Conservation (phyloP, 92 coral and sea anemone genomes). For the Hydrozoanthus gracilis region DNA sequence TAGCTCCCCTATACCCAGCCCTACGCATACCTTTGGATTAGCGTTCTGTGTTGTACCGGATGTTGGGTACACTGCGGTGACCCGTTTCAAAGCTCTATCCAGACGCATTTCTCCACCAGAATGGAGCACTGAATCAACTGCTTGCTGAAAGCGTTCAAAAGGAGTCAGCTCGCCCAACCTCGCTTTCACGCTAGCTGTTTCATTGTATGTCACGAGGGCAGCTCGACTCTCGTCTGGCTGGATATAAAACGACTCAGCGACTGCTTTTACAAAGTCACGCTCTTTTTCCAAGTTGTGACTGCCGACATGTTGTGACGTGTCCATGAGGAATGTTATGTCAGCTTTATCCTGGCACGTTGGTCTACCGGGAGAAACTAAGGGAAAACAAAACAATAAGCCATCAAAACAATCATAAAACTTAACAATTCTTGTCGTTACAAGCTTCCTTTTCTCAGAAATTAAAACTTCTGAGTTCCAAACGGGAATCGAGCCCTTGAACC, state of each 20-base stretch:
- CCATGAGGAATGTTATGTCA: conserved; percentile 26
- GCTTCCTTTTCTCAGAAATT: too few relatives aligned
- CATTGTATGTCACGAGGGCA: conserved; percentile 34
- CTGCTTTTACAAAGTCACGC: conserved; percentile 37
- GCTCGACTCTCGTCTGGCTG: conserved; percentile 36
- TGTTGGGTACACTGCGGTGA: background rate
- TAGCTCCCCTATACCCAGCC: background rate
- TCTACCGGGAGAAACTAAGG: conserved; percentile 23
- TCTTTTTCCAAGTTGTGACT: background rate
- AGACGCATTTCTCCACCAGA: conserved; percentile 23
- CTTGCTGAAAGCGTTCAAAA: conserved; percentile 11
- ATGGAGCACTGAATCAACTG: conserved; percentile 22
- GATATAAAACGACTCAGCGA: conserved; percentile 29
- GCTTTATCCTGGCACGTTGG: conserved; percentile 24
- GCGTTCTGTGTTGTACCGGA: background rate
- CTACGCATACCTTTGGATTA: conserved; percentile 35
- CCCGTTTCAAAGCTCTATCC: conserved; percentile 23
- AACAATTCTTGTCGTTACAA: too few relatives aligned
- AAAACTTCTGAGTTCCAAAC: too few relatives aligned
- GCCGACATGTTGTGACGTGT: background rate
- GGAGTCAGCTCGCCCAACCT: background rate
- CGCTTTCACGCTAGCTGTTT: background rate
- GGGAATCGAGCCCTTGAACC: too few relatives aligned
- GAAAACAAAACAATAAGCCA: background rate
- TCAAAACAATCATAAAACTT: background rate